These are phyloP conservation scores for Harpegnathos saltator DNA, from an alignment of 1,140 invertebrate genomes.

Conservation along the genomic window DNA sequence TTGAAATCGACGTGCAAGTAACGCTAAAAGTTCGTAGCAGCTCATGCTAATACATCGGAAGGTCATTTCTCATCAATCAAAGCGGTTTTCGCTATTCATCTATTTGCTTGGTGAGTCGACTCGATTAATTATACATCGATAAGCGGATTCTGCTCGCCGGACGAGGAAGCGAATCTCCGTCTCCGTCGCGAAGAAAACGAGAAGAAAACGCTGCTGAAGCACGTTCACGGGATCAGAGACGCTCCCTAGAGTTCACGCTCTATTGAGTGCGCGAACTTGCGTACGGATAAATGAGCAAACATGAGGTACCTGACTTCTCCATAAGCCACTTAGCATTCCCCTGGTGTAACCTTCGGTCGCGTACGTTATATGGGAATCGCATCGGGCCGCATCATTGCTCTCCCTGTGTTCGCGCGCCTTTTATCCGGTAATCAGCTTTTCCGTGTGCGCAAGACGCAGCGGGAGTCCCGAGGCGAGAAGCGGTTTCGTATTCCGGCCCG, in stretches of 20 bases:
- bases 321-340: slow-evolving; percentile 34
- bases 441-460: slow-evolving; percentile 10
- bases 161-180: no score
- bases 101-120: not conserved
- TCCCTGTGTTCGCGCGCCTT: slow-evolving; percentile 28
- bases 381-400: slow-evolving; percentile 32
- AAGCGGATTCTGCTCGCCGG: no score
- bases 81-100: not conserved
- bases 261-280: slow-evolving; percentile 12
- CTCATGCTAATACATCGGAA: not conserved
- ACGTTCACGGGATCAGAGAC: not conserved
- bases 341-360: not conserved
- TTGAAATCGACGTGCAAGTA: no score
- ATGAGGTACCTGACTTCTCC: slow-evolving; percentile 22
- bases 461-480: slow-evolving; percentile 29
- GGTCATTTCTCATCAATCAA: not conserved
- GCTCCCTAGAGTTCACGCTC: not conserved
- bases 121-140: no score
- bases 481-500: slow-evolving; percentile 31
- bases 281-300: slow-evolving; percentile 18
- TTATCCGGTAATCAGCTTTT: slow-evolving; percentile 51
- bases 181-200: no score
- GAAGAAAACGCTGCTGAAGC: not conserved
- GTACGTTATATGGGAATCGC: slow-evolving; percentile 12
- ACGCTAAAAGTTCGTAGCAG: not conserved